phyloP scores from a whole-genome alignment of 2,113 vertebrate species.

The Calypte anna region DNA sequence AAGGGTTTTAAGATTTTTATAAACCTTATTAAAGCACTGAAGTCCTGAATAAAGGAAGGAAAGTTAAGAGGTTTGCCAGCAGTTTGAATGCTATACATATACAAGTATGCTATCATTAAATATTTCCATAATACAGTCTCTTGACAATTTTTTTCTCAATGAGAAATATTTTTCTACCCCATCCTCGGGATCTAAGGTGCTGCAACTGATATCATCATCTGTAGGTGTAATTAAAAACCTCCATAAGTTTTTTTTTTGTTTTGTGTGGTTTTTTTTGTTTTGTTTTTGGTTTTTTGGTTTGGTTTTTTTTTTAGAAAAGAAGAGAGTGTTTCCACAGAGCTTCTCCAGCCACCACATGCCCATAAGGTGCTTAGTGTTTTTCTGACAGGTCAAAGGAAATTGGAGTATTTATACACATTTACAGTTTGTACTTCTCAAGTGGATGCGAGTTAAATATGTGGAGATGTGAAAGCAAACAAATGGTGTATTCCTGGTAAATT shows the following conservation, averaged over 20 bases:
- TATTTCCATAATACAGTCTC: neutral
- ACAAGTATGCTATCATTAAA: neutral
- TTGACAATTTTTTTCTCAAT: neutral
- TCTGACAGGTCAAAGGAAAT: neutral
- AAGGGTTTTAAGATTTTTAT: neutral
- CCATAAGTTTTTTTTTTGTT: neutral
- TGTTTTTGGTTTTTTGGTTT: no score
- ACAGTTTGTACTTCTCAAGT: neutral
- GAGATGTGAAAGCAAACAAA: neutral
- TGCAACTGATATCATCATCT: neutral
- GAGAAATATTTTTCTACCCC: neutral
- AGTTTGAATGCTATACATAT: neutral
- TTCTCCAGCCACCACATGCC: neutral
- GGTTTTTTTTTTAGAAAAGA: no score
- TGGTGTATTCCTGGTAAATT: neutral
- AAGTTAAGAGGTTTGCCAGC: neutral
- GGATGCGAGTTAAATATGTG: neutral
- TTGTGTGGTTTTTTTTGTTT: no score
- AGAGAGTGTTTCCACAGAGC: neutral
- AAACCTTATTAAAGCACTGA: neutral
- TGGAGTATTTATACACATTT: rapidly evolving
- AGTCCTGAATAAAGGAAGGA: neutral
- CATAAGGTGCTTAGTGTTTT: neutral
- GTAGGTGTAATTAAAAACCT: neutral
- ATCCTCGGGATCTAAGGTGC: neutral